These are phyloP conservation scores for Caenorhabditis uteleia DNA, from an alignment of 2,888 invertebrate genomes.

Conservation along the genomic window DNA sequence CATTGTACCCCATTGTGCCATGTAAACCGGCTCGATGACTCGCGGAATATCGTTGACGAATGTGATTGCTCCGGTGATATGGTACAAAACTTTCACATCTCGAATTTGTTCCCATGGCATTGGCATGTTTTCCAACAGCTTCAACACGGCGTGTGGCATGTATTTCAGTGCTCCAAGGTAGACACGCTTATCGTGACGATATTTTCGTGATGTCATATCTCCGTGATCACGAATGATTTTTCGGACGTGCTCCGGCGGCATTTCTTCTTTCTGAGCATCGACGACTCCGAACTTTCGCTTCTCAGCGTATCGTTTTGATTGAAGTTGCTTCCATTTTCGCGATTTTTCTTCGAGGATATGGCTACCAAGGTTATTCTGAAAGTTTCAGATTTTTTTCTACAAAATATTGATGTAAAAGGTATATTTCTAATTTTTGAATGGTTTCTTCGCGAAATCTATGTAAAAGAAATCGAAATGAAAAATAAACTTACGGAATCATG, in stretches of 20 bases:
- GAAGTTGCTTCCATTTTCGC: slow-evolving; percentile 94
- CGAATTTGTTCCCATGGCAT: slow-evolving; percentile 99
- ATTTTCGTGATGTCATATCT: slow-evolving; percentile 98
- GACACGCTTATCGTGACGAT: slow-evolving; percentile 96
- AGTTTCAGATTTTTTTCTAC: slow-evolving; percentile 5
- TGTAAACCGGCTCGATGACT: slow-evolving; percentile 98
- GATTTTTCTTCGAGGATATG: slow-evolving; percentile 57
- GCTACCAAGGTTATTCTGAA: too few species aligned
- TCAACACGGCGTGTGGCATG: slow-evolving; percentile 99
- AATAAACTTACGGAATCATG: slow-evolving; percentile 15
- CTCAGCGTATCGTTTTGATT: slow-evolving; percentile 96
- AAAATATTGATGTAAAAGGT: not conserved
- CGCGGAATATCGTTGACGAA: slow-evolving; percentile 99
- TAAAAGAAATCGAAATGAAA: not conserved
- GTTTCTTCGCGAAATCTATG: too few species aligned
- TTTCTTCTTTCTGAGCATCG: slow-evolving; percentile 98
- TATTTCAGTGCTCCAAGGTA: slow-evolving; percentile 97
- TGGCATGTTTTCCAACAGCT: slow-evolving; percentile 98
- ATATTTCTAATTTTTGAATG: too few species aligned
- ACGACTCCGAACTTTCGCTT: slow-evolving; percentile 98
- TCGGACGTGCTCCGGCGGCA: slow-evolving; percentile 98
- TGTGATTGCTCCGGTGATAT: slow-evolving; percentile 98
- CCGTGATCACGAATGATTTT: slow-evolving; percentile 99
- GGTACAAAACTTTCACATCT: slow-evolving; percentile 92
- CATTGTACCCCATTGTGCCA: slow-evolving; percentile 99